These are phyloP conservation scores for Stegostoma tigrinum DNA, from an alignment of 2,113 vertebrate species.

Conservation along the genomic window DNA sequence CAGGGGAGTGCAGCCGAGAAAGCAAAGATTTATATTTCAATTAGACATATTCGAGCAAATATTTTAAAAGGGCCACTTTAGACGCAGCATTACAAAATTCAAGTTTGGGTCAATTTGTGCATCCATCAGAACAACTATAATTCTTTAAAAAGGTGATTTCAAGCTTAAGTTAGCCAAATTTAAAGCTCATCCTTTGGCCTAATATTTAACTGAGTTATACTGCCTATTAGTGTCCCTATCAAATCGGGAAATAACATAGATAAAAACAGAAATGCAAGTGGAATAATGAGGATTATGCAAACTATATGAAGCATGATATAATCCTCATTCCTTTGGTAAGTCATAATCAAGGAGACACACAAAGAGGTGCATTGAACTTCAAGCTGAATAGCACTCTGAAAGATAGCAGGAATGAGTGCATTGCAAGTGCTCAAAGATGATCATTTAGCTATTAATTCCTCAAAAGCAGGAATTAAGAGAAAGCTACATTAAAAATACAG, in stretches of 20 bases:
- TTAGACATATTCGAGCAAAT: too few relatives aligned
- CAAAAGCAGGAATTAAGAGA: not conserved
- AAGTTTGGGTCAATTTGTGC: not conserved
- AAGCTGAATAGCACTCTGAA: not conserved
- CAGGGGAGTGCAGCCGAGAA: not conserved
- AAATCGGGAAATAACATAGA: not conserved
- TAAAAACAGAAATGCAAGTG: too few relatives aligned
- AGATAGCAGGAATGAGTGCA: not conserved
- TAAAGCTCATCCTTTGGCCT: not conserved
- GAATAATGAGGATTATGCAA: not conserved
- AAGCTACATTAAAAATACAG: not conserved
- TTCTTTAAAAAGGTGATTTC: not conserved
- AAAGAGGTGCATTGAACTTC: not conserved
- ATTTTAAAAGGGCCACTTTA: not conserved
- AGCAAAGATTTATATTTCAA: not conserved
- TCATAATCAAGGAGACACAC: not conserved
- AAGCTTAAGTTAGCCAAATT: not conserved
- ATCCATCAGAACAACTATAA: not conserved
- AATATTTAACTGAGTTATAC: not conserved
- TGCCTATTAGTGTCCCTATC: not conserved
- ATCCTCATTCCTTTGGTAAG: not conserved
- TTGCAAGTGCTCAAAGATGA: not conserved
- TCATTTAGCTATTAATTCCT: not conserved
- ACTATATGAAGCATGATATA: not conserved
- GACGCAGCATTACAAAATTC: not conserved